Evolutionary conservation across 1,140 invertebrate genomes (phyloP), one percentile per base, ranked within the genome.

Genomic region (Paralvinella palmiformis): DNA sequence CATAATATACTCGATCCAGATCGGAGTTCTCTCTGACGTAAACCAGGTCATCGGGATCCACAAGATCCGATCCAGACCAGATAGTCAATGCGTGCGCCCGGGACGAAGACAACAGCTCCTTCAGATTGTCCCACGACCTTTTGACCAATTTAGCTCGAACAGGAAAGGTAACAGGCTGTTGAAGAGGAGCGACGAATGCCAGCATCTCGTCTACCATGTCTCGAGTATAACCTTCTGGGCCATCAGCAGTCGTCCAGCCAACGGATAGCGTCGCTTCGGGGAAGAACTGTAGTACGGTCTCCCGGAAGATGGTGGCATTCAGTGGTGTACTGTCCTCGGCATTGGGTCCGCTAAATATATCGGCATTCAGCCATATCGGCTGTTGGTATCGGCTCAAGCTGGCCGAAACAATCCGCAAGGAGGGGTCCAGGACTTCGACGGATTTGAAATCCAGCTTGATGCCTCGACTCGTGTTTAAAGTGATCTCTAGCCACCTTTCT

Each of bases 381-480:
- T 41, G 37, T 13, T 13, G n/a, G 37, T 13, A 41, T 13, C n/a
- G 10, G 37, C n/a, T 41, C n/a, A 13, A 13, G 37, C n/a, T 10
- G 37, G 10, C 10, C n/a, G 10, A n/a, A 41, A 41, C 10, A n/a
- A 41, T 41, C 37, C 37, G 10, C 37, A 41, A 41, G n/a, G 37
- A 10, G 10, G 37, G 37, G 10, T 41, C 37, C 37, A 41, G n/a
- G n/a, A 41, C 10, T n/a, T n/a, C n/a, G n/a, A n/a, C n/a, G n/a
- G n/a, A n/a, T 76, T 94, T 94, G 70, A 96, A 94, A 74, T 95
- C 91, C 1, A 96, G 80, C 75, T 95, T 95, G 1, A 94, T 85
- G 1, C 91, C 92, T 72, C 88, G 88, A n/a, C n/a, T n/a, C n/a
- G n/a, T n/a, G 83, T 65, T 76, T 1, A 83, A 73, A 6, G 89